Conservation (phyloP, 2,797 vertebrate species). For the Melanotaenia nigrans region DNA sequence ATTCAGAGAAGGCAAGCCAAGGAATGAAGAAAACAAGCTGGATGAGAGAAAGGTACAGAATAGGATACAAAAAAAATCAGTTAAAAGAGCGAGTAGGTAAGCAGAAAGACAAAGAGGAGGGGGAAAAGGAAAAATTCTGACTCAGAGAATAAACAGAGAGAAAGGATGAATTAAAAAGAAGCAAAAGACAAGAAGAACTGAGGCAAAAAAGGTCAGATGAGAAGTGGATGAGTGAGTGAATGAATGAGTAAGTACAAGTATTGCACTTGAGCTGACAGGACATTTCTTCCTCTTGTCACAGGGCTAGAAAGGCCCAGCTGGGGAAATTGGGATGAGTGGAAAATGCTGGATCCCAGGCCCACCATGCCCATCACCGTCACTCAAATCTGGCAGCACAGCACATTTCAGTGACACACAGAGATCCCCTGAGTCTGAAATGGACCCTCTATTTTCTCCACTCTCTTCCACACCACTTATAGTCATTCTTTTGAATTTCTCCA, state of each 20-base stretch:
- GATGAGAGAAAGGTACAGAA: background rate
- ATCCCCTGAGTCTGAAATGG: constrained; percentile 64
- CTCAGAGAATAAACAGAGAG: background rate
- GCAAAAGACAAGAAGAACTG: background rate
- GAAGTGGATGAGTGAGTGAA: constrained; percentile 30
- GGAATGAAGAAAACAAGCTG: constrained; percentile 18
- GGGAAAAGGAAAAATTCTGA: background rate
- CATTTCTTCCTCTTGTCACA: constrained; percentile 76
- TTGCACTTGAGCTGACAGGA: constrained; percentile 62
- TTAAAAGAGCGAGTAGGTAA: constrained; percentile 14
- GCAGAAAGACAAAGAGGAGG: constrained; percentile 3
- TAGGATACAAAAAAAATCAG: background rate
- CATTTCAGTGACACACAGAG: constrained; percentile 66
- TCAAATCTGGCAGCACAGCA: constrained; percentile 68
- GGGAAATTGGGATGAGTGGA: constrained; percentile 70
- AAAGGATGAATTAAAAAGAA: constrained; percentile 7
- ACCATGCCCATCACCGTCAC: constrained; percentile 79
- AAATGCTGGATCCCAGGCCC: constrained; percentile 64
- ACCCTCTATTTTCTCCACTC: constrained; percentile 30
- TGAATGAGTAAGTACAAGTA: constrained; percentile 40
- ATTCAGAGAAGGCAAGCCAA: constrained; percentile 24
- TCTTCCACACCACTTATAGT: constrained; percentile 22
- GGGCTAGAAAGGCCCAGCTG: constrained; percentile 54
- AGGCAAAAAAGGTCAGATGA: background rate
- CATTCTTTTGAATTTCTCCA: constrained; percentile 23